Evolutionary conservation across 2,797 vertebrate species (phyloP).

Genomic region (Otolemur crassicaudatus): DNA sequence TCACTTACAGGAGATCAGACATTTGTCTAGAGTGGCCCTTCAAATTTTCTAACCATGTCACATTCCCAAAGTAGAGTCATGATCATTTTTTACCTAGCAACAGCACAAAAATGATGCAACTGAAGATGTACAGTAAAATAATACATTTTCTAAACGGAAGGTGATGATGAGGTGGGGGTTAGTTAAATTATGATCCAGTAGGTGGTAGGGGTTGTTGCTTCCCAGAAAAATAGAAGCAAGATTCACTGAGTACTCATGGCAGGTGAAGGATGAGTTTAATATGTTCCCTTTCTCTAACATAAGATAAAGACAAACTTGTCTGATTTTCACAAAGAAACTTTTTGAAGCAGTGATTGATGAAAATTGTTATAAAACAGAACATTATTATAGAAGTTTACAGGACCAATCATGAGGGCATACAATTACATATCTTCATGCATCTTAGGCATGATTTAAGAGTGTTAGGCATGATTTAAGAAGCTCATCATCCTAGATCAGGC

Average conservation of each 20-base stretch:
- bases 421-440: background rate
- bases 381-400: background rate
- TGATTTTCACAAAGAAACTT: background rate
- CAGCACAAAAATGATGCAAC: background rate
- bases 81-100: background rate
- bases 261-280: background rate
- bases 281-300: background rate
- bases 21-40: background rate
- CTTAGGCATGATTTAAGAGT: background rate
- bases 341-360: background rate
- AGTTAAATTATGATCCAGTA: background rate
- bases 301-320: background rate
- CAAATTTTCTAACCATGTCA: background rate
- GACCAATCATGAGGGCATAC: too few relatives aligned
- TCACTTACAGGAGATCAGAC: too few relatives aligned
- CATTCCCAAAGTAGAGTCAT: background rate
- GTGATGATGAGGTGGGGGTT: rapidly evolving
- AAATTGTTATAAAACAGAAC: background rate
- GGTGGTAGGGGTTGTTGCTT: background rate
- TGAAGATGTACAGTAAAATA: background rate
- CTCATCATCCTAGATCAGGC: background rate
- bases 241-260: background rate
- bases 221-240: background rate
- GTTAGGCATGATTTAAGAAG: slow-evolving; percentile 20
- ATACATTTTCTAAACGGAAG: background rate